Conservation (phyloP, 2,888 invertebrate species). For the Drosophila anomelani region DNA sequence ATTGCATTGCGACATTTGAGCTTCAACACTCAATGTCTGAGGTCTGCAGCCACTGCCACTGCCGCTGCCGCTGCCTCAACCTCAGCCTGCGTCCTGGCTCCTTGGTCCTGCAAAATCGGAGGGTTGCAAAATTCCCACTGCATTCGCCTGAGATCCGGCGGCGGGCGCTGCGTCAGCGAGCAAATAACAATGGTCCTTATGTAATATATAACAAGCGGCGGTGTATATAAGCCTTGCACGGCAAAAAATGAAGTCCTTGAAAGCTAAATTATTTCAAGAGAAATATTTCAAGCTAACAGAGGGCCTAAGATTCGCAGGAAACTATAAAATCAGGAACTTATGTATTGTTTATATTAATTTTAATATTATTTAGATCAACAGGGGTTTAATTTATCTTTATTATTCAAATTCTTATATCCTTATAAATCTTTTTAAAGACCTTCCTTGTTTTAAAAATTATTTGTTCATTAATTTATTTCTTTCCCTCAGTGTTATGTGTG, state of each 20-base stretch:
- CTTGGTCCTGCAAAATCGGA: slow-evolving; percentile 46
- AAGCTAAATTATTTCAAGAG: not conserved
- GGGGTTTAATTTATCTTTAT: too few species aligned
- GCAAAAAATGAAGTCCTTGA: not conserved
- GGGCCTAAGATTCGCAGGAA: too few species aligned
- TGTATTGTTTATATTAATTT: too few species aligned
- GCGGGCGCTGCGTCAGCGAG: slow-evolving; percentile 56
- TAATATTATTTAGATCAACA: too few species aligned
- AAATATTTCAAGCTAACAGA: not conserved
- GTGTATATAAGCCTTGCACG: slow-evolving; percentile 46
- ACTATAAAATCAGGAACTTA: not conserved
- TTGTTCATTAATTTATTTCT: not conserved
- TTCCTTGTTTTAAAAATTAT: too few species aligned
- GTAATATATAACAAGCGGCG: slow-evolving; percentile 67
- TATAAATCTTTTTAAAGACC: not conserved
- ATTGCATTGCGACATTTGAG: slow-evolving; percentile 79
- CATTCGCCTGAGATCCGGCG: slow-evolving; percentile 66
- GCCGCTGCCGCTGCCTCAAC: slow-evolving; percentile 39
- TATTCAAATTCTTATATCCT: too few species aligned
- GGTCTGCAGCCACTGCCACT: slow-evolving; percentile 57
- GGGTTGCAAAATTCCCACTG: slow-evolving; percentile 75
- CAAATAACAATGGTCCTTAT: slow-evolving; percentile 75
- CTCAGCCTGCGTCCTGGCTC: slow-evolving; percentile 37
- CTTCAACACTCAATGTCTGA: slow-evolving; percentile 77
- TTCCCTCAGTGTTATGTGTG: slow-evolving; percentile 19